Evolutionary conservation across 2,797 vertebrate species (phyloP), one percentile per base, ranked within the genome.

Genomic region (Tapera naevia): DNA sequence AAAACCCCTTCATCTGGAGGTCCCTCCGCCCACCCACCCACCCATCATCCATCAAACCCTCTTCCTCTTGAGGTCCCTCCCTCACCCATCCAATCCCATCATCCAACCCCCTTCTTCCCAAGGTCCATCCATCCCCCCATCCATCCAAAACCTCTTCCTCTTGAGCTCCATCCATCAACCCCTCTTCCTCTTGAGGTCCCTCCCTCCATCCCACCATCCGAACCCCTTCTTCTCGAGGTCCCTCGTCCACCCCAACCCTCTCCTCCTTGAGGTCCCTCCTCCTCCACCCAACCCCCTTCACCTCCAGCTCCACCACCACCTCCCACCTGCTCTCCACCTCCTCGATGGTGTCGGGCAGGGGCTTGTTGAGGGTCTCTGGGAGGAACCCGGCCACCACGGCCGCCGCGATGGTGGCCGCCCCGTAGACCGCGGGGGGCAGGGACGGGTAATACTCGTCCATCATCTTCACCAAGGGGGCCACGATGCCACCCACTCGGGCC

Each of bases 401-500:
- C 0, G 99, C 98, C 0, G 98, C 35, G 78, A 99, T 89, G 0
- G 99, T 98, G 0, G 98, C 88, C 1, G 98, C 95, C 2, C 99
- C 99, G 0, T 98, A 99, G 71, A 99, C 98, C 0, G 98, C 28
- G 17, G 98, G 97, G 6, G 99, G 99, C 50, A 99, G 33, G 46
- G 97, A 95, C 30, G 98, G 98, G 78, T 98, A 94, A 4, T 99
- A 96, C 94, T 99, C 99, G 0, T 98, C 98, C 46, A 98, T 92
- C 92, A 99, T 98, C 82, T 98, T 98, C 60, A 99, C 98, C 13
- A 99, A 97, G 0, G 99, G 99, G 0, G 99, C 99, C 2, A 99
- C 97, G 93, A 99, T 99, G 94, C 98, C 98, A 7, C 99, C 99
- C 3, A 98, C 79, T 1, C 99, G 97, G 2, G 99, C 98, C 98